A percentile compares a stretch with the other conserved stretches of the same genome.
These are phyloP conservation scores for Gopherus evgoodei DNA, from an alignment of 2,113 vertebrate species.

Conservation along the genomic window DNA sequence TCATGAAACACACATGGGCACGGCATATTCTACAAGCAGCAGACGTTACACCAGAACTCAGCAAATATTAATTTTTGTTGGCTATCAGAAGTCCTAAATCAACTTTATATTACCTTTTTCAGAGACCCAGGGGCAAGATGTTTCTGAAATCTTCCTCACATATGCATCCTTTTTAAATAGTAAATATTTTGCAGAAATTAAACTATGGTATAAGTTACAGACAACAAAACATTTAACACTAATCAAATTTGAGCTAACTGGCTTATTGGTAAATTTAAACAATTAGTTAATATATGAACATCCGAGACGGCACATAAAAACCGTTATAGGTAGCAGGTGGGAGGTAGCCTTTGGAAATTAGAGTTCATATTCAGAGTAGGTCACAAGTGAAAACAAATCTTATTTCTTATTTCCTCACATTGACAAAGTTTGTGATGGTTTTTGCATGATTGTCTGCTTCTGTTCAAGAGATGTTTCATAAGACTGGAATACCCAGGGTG, in stretches of 20 bases:
- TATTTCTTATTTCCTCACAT: background rate
- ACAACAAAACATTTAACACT: background rate
- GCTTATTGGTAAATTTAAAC: background rate
- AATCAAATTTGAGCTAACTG: background rate
- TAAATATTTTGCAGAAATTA: background rate
- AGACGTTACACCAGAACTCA: background rate
- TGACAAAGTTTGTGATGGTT: background rate
- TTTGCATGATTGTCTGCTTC: background rate
- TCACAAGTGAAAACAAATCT: background rate
- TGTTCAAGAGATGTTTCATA: background rate
- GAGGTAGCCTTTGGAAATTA: background rate
- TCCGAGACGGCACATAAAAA: background rate
- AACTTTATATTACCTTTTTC: background rate
- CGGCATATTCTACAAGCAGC: accelerated
- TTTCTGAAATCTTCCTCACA: background rate
- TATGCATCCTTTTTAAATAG: background rate
- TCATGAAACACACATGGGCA: accelerated
- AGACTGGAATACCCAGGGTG: background rate
- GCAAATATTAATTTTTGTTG: background rate
- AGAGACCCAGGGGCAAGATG: background rate
- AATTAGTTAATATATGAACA: background rate
- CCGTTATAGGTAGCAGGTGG: background rate
- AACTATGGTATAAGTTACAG: background rate
- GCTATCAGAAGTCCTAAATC: background rate
- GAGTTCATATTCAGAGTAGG: background rate